phyloP scores from a whole-genome alignment of 2,113 vertebrate species.

The Halcyon malimbica region DNA sequence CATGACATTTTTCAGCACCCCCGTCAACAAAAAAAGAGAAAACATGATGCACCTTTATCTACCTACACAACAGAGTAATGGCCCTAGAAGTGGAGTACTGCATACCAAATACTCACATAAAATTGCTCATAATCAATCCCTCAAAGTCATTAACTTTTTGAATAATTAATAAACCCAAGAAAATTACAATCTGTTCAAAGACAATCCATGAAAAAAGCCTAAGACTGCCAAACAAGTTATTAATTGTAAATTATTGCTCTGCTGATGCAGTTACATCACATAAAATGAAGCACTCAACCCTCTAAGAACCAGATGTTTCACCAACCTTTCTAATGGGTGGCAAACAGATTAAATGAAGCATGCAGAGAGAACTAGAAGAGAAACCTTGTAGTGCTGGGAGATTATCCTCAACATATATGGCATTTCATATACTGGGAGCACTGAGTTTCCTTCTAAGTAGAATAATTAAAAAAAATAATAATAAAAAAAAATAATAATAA shows the following conservation, averaged over 20 bases:
- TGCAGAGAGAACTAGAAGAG: not conserved
- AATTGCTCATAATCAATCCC: not conserved
- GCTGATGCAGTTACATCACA: not conserved
- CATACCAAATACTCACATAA: not conserved
- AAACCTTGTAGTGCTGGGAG: not conserved
- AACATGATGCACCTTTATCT: not conserved
- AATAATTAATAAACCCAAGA: slow-evolving; percentile 52
- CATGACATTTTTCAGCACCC: not conserved
- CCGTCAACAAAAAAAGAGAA: not conserved
- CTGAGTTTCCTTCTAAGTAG: not conserved
- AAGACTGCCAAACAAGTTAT: slow-evolving; percentile 6
- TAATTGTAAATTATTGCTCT: not conserved
- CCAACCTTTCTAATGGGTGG: not conserved
- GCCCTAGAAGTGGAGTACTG: not conserved
- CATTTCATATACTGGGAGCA: not conserved
- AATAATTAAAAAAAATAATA: not conserved
- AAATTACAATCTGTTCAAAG: slow-evolving; percentile 39
- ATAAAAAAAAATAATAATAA: not conserved
- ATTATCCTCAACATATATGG: not conserved
- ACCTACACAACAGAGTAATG: slow-evolving; percentile 1
- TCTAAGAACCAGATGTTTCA: slow-evolving; percentile 19
- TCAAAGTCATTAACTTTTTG: slow-evolving; percentile 38
- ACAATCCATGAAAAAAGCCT: not conserved
- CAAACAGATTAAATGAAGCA: slow-evolving; percentile 12
- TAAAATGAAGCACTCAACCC: not conserved